Evolutionary conservation across 1,140 invertebrate species (phyloP).

Genomic region (Papilio helenus): DNA sequence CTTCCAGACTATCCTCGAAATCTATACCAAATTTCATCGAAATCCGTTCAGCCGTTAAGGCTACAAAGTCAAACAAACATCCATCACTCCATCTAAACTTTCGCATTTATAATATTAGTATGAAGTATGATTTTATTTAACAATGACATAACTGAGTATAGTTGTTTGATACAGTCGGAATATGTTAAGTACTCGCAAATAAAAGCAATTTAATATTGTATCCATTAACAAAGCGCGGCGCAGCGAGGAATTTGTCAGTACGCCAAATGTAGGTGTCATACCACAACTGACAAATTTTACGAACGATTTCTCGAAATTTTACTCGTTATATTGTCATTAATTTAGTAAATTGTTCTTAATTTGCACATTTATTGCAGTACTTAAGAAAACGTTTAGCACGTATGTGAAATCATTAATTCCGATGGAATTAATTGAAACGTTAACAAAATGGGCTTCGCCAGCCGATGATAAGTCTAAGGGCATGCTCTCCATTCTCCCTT

Average conservation of each 20-base stretch:
- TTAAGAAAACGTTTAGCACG: background rate
- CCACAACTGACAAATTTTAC: background rate
- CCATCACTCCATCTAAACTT: too few species aligned
- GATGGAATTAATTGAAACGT: too few species aligned
- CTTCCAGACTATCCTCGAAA: too few species aligned
- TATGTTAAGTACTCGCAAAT: background rate
- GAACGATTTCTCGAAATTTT: constrained; percentile 1
- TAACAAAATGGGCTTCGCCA: too few species aligned
- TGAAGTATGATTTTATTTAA: background rate
- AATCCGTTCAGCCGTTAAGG: too few species aligned
- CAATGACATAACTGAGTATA: background rate
- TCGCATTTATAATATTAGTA: too few species aligned
- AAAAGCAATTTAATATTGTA: background rate
- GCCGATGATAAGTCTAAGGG: too few species aligned
- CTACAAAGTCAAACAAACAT: too few species aligned
- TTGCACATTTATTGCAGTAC: constrained; percentile 8
- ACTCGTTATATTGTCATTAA: constrained; percentile 3
- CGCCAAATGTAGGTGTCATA: background rate
- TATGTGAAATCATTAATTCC: too few species aligned
- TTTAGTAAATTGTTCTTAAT: background rate
- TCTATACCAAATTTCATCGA: too few species aligned
- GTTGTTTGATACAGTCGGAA: background rate
- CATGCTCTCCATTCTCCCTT: too few species aligned
- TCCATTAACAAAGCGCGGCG: background rate
- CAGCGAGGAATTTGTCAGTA: background rate